Evolutionary conservation across 2,888 invertebrate species (phyloP), one percentile per base, ranked within the genome.

Genomic region (Hanleya hanleyi): DNA sequence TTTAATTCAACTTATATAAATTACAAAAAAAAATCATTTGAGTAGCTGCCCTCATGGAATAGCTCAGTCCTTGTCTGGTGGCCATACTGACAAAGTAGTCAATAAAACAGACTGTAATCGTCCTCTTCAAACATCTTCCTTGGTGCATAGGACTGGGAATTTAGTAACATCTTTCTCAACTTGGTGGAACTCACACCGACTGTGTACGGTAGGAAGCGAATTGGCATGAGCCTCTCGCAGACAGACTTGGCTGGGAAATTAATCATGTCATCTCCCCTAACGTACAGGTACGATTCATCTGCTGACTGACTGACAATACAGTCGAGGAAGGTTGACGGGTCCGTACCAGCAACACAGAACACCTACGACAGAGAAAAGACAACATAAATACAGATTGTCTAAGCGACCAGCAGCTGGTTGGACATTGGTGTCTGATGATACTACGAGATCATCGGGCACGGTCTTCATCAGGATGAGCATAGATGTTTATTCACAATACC

Each of bases 181-280:
- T 80, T 75, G 37, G 81, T 80, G 51, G 68, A 74, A 33, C 74
- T 74, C 15, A 82, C 77, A 36, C 84, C 84, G 50, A 77, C 57
- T 7, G 87, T 84, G 72, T 87, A 87, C 6, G 87, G 87, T 15
- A 87, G 76, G 68, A 87, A 84, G 47, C 83, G 82, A 1, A 87
- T 74, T 7, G 84, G 83, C 87, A 87, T 87, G 38, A 84, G 74
- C 33, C 71, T 67, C 77, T 87, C 87, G 50, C 83, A 86, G 47
- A 84, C 78, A 37, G 81, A 77, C 50, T 84, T 78, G 4, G 86
- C 83, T 1, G 87, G 87, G 73, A 87, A 87, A 69, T 86, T 76
- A n/a, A 78, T 79, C 87, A 87, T 87, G 70, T 87, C 87, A 70
- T 87, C 86, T 22, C 87, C 87, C 1, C 87, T 79, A n/a, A 86